Percentiles rank a stretch among this genome's conserved stretches.
Conservation (phyloP, 2,888 invertebrate genomes). For the Ptilodon capucinus region DNA sequence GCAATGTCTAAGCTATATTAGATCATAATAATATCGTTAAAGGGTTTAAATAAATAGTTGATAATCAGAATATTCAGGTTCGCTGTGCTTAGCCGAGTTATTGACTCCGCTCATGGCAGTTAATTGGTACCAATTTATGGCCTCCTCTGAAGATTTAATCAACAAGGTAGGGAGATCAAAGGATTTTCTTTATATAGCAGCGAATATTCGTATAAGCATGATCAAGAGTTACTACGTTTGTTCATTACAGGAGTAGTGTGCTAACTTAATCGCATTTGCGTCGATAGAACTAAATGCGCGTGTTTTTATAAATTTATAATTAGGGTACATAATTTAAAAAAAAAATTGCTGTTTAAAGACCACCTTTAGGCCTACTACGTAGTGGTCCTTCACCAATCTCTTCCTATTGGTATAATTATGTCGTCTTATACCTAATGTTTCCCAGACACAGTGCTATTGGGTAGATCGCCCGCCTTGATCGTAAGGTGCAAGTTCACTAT, state of each 20-base stretch:
- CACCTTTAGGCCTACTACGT: no score
- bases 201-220: conserved; percentile 22
- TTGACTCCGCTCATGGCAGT: conserved; percentile 42
- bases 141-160: conserved; percentile 31
- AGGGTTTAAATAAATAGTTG: conserved; percentile 37
- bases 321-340: no score
- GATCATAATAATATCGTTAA: conserved; percentile 29
- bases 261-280: not conserved
- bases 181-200: conserved; percentile 38
- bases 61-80: conserved; percentile 41
- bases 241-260: conserved; percentile 9
- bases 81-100: conserved; percentile 52
- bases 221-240: conserved; percentile 23
- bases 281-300: not conserved
- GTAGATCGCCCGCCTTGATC: no score
- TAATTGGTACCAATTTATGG: conserved; percentile 55
- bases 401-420: no score
- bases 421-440: no score
- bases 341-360: no score
- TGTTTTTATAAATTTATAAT: no score
- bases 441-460: no score
- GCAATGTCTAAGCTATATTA: conserved; percentile 13
- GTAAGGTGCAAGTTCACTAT: no score
- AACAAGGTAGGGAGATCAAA: conserved; percentile 56
- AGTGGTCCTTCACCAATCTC: no score